phyloP scores from a whole-genome alignment of 2,113 vertebrate species.

The Seriola aureovittata region DNA sequence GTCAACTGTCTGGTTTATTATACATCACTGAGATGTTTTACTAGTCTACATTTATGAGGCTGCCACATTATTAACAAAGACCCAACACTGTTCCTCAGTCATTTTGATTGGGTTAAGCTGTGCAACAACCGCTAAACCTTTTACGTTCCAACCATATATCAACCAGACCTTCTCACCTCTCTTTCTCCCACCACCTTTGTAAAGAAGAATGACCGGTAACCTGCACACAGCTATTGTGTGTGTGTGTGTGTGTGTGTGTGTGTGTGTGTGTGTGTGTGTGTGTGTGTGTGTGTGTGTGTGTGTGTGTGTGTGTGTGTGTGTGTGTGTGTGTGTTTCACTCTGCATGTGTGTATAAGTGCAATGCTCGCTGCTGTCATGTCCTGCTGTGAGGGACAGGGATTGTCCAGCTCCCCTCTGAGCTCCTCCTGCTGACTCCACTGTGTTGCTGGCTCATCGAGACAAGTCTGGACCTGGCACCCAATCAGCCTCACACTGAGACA shows the following conservation, averaged over 20 bases:
- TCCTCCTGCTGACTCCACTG: slow-evolving; percentile 46
- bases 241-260: neutral
- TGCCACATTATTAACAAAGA: too few species aligned
- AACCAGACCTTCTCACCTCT: too few species aligned
- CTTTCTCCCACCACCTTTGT: too few species aligned
- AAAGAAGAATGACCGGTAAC: too few species aligned
- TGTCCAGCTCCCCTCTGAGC: slow-evolving; percentile 21
- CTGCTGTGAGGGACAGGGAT: slow-evolving; percentile 69
- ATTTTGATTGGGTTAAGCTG: too few species aligned
- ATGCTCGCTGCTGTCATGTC: slow-evolving; percentile 46
- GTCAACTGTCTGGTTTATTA: too few species aligned
- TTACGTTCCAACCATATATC: too few species aligned
- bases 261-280: neutral
- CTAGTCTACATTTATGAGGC: too few species aligned
- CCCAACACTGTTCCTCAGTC: too few species aligned
- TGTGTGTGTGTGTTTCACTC: neutral
- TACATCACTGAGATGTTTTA: too few species aligned
- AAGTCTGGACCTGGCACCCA: slow-evolving; percentile 71
- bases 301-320: neutral
- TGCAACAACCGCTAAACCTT: too few species aligned
- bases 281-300: neutral
- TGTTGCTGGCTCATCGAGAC: slow-evolving; percentile 35
- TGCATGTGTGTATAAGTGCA: neutral
- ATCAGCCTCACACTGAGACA: slow-evolving; percentile 57
- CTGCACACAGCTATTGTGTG: too few species aligned